Base-by-base conservation (phyloP, 30 jellyfish, hydroid and myxozoan species). In the Chrysaora quinquecirrha region DNA sequence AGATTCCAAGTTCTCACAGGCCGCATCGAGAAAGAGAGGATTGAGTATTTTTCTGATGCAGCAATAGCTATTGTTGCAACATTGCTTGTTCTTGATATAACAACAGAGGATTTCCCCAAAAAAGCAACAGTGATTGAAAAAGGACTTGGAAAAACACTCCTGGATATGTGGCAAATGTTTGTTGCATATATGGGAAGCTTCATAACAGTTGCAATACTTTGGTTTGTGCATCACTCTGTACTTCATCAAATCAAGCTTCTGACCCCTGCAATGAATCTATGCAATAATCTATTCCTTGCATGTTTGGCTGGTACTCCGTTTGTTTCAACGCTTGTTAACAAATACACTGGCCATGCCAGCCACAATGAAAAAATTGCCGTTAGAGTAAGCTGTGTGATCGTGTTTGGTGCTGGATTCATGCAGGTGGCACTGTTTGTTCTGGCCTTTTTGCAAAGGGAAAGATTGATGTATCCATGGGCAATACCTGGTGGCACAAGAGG, bases 1-100 rank as follows among this genome's bases (percentile, higher is more conserved):
- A 30, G 83, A 47, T 21, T 76, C 46, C 69, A 82, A 34, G 78
- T 89, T 50, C 74, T 81, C 56, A 75, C 87, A 6, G 95, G 95
- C 28, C 49, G 79, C 21, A 82, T 89, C 30, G 90, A 80, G 72
- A 89, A 89, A 68, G 97, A 89, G 49, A 73, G 97, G 48, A 80
- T 89, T 48, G 97, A 89, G 52, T 80, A 64, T 34, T 89, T 89
- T 28, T 80, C 97, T 0, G 97, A 89, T 67, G 97, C 97, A 43
- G 97, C 97, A 7, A 76, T 80, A 16, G 97, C 97, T 47, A 89
- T 89, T 48, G 91, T 89, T 11, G 97, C 97, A 6, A 89, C 97
- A 7, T 68, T 89, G 28, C 83, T 89, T 25, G 90, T 89, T 22
- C 83, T 89, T 10, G 97, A 89, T 56, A 48, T 89, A 66, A 89